Evolutionary conservation across 2,888 invertebrate genomes (phyloP), one percentile per base, ranked within the genome.

Genomic region (Aquatica leii): DNA sequence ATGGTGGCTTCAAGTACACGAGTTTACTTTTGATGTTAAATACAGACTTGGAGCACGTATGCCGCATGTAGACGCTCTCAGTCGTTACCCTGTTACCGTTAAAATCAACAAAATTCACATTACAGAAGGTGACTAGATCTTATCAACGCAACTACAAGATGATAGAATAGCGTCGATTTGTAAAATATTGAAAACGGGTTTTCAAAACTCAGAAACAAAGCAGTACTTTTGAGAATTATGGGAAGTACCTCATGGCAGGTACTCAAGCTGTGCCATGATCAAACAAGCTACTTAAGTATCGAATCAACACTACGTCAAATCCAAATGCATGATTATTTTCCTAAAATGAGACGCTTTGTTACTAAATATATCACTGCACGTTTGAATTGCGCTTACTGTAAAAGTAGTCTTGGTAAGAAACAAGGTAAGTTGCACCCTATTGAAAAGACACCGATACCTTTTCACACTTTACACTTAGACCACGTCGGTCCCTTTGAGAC

Each of bases 401-500:
- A 58, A 21, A 8, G 35, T 24, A 2, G 40, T 40, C 14, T 12
- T 1, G 24, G 12, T 4, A 37, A 35, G 11, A 52, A 41, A 46
- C 37, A 40, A 34, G 59, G 52, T 1, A 51, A 43, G 31, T 34
- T 59, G 17, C 21, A 59, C 17, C 52, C 59, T 4, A 52, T 59
- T 20, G 59, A 52, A 34, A 59, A 59, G 37, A 12, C 15, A 6
- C 17, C 57, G 1, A 15, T 20, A n/a, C 57, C 57, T 11, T 57
- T 37, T 34, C 57, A 57, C 18, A 59, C 52, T 2, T 2, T 59
- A 12, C 57, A 57, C 15, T 9, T 57, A 0, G 74, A 76, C 51
- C 76, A 75, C 48, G 31, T 73, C 0, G 70, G 71, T 0, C 73
- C 71, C 1, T 74, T 73, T 43, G 66, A 68, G 18, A 56, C 59